Conservation (phyloP, 2,113 vertebrate genomes). For the Pseudorasbora parva region DNA sequence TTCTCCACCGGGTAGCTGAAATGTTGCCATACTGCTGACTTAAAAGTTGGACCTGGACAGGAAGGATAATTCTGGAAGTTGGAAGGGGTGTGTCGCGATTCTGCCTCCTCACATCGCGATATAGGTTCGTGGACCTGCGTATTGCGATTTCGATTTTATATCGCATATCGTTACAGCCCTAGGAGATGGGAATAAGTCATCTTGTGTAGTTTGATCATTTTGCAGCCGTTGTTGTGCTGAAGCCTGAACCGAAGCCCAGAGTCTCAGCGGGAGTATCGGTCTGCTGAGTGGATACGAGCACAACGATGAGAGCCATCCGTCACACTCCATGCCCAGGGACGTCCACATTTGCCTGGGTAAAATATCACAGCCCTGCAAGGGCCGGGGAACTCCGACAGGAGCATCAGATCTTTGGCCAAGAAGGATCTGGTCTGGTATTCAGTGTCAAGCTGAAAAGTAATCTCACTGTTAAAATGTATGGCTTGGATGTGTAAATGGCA, state of each 20-base stretch:
- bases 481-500: conserved; percentile 40
- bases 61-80: too few relatives aligned
- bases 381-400: conserved; percentile 17
- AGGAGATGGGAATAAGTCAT: conserved; percentile 8
- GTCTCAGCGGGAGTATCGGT: conserved; percentile 41
- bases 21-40: too few relatives aligned
- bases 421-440: conserved; percentile 36
- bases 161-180: too few relatives aligned
- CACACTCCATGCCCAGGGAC: conserved; percentile 36
- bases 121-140: too few relatives aligned
- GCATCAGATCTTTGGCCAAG: conserved; percentile 50
- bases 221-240: not conserved
- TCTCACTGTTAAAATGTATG: conserved; percentile 31
- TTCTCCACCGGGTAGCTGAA: too few relatives aligned
- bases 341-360: conserved; percentile 34
- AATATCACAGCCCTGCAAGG: conserved; percentile 44
- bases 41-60: too few relatives aligned
- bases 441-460: conserved; percentile 44
- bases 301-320: conserved; percentile 40
- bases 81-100: too few relatives aligned
- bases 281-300: conserved; percentile 31
- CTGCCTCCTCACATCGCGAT: too few relatives aligned
- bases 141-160: too few relatives aligned
- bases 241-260: conserved; percentile 9
- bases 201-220: conserved; percentile 20